These are phyloP conservation scores for Rissa tridactyla DNA, from an alignment of 2,113 vertebrate genomes.

Conservation along the genomic window DNA sequence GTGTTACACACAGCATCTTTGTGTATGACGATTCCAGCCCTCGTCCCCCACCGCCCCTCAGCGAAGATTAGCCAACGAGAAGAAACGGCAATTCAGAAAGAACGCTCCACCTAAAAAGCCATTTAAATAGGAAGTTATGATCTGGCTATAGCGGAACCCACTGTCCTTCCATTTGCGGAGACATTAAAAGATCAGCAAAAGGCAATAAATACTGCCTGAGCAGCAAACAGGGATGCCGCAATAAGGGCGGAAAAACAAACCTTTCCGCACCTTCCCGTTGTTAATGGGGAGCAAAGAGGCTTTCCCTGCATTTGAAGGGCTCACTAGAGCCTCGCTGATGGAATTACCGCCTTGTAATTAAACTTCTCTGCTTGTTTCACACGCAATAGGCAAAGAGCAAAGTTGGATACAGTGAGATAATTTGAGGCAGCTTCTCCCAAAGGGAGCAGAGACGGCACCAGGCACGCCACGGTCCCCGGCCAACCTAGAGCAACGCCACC, in stretches of 20 bases:
- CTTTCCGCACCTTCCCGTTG: background rate
- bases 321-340: background rate
- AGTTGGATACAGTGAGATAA: rapidly evolving
- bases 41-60: background rate
- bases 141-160: background rate
- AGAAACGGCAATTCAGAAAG: background rate
- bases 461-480: background rate
- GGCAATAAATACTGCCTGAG: background rate
- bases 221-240: background rate
- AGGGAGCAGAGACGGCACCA: rapidly evolving
- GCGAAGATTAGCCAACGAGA: background rate
- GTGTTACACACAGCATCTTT: slow-evolving; percentile 59
- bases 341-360: background rate
- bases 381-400: background rate
- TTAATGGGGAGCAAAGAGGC: background rate
- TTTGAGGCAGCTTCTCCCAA: background rate
- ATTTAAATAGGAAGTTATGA: background rate
- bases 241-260: background rate
- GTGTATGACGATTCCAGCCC: background rate
- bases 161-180: background rate
- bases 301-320: background rate
- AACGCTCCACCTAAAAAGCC: background rate
- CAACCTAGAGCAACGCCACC: background rate
- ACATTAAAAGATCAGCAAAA: background rate
- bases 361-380: background rate